phyloP scores from a whole-genome alignment of 2,113 vertebrate species.

The Formicarius rufipectus region DNA sequence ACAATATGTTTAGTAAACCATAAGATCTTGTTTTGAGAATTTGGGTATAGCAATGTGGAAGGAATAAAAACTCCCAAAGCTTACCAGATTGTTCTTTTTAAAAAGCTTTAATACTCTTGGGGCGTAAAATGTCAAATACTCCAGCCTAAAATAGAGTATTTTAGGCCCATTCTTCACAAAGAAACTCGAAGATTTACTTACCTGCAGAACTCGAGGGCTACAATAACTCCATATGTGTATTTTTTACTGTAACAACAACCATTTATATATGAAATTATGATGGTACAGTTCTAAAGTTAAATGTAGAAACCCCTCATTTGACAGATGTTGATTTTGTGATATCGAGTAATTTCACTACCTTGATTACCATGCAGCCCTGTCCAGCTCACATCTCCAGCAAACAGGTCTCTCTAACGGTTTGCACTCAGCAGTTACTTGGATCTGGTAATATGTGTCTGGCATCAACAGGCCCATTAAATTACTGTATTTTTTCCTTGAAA shows the following conservation, averaged over 20 bases:
- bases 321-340: background rate
- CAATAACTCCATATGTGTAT: background rate
- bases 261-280: background rate
- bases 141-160: background rate
- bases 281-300: background rate
- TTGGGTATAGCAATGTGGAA: rapidly evolving
- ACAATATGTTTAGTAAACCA: rapidly evolving
- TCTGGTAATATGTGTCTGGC: background rate
- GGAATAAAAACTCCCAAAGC: background rate
- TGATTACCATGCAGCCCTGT: background rate
- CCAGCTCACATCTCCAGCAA: background rate
- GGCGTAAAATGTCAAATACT: background rate
- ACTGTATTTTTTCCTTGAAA: background rate
- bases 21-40: background rate
- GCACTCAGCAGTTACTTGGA: background rate
- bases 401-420: background rate
- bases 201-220: background rate
- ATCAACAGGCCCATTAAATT: background rate
- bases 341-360: background rate
- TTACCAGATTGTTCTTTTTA: background rate
- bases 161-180: background rate
- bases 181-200: background rate
- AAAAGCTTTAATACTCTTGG: background rate
- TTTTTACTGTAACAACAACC: background rate
- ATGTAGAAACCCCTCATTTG: background rate